Evolutionary conservation across 2,113 vertebrate species (phyloP).

Genomic region (Hydropotes inermis): DNA sequence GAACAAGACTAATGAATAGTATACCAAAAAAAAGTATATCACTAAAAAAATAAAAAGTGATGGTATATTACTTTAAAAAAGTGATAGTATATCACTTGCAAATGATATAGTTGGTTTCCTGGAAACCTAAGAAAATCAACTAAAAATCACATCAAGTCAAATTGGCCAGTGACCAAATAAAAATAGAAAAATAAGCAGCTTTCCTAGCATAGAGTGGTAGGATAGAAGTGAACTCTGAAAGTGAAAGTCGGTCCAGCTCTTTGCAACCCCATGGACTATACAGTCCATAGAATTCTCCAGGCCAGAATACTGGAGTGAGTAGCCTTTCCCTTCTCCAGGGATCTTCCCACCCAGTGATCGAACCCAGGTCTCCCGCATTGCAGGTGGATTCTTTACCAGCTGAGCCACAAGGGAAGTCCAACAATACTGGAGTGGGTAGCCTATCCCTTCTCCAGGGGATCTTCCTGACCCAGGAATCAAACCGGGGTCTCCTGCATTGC

Average conservation of each 20-base stretch:
- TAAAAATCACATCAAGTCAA: neutral
- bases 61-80: too few species aligned
- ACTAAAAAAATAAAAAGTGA: too few species aligned
- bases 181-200: neutral
- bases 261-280: neutral
- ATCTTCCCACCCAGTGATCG: neutral
- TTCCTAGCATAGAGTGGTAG: neutral
- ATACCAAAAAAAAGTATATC: neutral
- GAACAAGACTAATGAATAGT: neutral
- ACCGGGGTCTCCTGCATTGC: neutral
- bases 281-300: neutral
- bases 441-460: neutral
- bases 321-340: neutral
- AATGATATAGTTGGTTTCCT: neutral
- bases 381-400: neutral
- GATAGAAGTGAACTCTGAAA: neutral
- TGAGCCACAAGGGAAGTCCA: neutral
- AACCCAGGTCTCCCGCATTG: neutral
- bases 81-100: neutral
- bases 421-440: neutral
- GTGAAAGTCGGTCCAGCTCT: neutral
- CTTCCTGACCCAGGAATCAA: neutral
- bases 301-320: neutral
- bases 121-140: constrained; percentile 4
- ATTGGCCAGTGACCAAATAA: neutral